Base-by-base conservation (phyloP, 2,797 vertebrate species). In the Malurus splendens region DNA sequence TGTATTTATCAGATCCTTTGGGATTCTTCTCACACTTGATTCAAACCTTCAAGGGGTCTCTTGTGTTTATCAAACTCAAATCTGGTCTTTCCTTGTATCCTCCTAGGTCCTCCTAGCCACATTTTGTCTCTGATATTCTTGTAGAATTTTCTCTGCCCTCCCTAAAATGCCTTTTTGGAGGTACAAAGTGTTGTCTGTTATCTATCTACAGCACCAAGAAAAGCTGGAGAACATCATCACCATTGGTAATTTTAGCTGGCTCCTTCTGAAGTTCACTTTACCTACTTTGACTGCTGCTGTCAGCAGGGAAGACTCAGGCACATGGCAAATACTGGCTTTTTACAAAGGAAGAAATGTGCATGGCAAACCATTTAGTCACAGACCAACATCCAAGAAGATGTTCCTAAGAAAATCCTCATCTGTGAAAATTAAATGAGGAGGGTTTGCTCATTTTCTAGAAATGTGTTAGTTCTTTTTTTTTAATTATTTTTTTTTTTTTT, bases 1-100 rank as follows among this genome's bases (percentile, higher is more conserved):
- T 27, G 51, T 62, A 87, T 20, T 33, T 55, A 44, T 67, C 4
- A 8, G 54, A 54, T 86, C 76, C 76, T 92, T 91, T 55, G 90
- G 68, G 68, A 73, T 88, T 79, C 76, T 87, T 82, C 59, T 45
- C 55, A 65, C 9, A 64, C 0, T 0, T 47, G 55, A 83, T 14
- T 56, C 13, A 22, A 86, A 85, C 15, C 33, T 93, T 91, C 41
- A 76, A 73, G 50, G n/a, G 30, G 57, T 19, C 8, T 67, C 33
- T 68, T 78, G 7, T 45, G n/a, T 39, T 25, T 75, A 80, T 57
- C 24, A 74, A 60, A 38, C 20, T 5, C 33, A 36, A 74, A 64
- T 14, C 7, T 7, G 27, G 24, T 30, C 56, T 47, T 84, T 18
- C 6, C 7, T 39, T 23, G 54, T 65, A 48, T 28, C 38, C 33